These are phyloP conservation scores for Phainopepla nitens DNA, from an alignment of 2,113 vertebrate genomes.

Conservation along the genomic window DNA sequence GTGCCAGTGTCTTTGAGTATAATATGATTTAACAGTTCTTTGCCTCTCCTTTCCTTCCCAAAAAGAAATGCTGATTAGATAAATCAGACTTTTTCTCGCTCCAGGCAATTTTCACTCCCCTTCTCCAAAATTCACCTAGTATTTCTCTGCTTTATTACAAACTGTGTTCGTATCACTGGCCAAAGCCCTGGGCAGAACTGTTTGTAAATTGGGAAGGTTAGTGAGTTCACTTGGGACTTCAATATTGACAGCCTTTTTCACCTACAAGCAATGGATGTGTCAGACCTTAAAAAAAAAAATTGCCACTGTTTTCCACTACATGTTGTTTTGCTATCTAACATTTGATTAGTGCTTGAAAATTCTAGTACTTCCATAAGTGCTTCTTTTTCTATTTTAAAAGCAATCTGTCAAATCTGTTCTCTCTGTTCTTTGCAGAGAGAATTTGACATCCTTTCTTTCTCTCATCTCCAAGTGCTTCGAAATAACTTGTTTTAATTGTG, in stretches of 20 bases:
- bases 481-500: constrained; percentile 18
- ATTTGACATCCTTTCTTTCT: constrained; percentile 29
- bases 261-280: not conserved
- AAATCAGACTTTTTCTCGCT: not conserved
- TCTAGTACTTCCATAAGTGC: constrained; percentile 2
- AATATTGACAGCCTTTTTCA: not conserved
- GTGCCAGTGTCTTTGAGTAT: not conserved
- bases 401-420: constrained; percentile 52
- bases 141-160: not conserved
- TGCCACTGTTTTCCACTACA: not conserved
- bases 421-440: not conserved
- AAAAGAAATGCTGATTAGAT: not conserved
- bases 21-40: not conserved
- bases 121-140: not conserved
- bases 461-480: constrained; percentile 10
- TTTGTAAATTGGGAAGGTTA: not conserved
- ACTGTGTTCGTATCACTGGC: not conserved
- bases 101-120: not conserved
- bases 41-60: not conserved
- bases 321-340: not conserved
- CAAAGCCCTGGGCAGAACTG: not conserved
- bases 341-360: constrained; percentile 18
- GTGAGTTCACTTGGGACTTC: not conserved
- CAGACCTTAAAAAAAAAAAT: not conserved
- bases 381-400: not conserved